These are phyloP conservation scores for Agapetus fuscipes DNA, from an alignment of 2,888 invertebrate genomes.

Conservation along the genomic window DNA sequence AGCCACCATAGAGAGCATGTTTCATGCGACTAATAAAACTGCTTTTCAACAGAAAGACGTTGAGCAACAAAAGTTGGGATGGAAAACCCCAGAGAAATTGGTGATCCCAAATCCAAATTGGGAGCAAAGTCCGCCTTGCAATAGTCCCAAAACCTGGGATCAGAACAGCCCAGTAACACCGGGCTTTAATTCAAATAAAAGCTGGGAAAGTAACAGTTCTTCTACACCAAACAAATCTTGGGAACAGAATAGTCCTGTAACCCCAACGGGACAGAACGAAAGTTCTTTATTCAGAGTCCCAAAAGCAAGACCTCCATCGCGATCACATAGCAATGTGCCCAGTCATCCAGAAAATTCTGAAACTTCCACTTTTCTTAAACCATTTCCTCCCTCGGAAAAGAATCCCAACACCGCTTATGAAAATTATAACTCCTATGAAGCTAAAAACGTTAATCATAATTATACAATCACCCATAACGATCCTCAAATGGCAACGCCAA, in stretches of 20 bases:
- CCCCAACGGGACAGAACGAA: constrained; percentile 33
- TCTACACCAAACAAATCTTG: constrained; percentile 20
- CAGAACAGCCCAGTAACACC: constrained; percentile 13
- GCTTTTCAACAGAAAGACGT: constrained; percentile 6
- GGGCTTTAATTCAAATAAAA: constrained; percentile 25
- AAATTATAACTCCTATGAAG: constrained; percentile 38
- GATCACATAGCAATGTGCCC: constrained; percentile 42
- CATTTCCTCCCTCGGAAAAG: constrained; percentile 49
- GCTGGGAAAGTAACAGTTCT: constrained; percentile 32
- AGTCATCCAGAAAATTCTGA: constrained; percentile 38
- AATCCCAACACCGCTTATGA: constrained; percentile 37
- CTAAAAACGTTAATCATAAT: constrained; percentile 31
- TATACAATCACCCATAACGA: constrained; percentile 41
- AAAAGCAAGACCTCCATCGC: constrained; percentile 53
- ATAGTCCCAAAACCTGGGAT: constrained; percentile 12
- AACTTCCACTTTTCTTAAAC: constrained; percentile 51
- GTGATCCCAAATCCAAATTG: constrained; percentile 17
- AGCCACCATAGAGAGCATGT: constrained; percentile 27
- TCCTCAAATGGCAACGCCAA: constrained; percentile 30
- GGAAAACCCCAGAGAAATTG: constrained; percentile 38
- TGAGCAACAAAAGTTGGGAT: constrained; percentile 31
- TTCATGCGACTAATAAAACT: constrained; percentile 1
- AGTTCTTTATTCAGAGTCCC: constrained; percentile 53
- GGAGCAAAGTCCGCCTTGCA: constrained; percentile 14
- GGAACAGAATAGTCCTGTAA: constrained; percentile 26